Conservation (phyloP, 2,797 vertebrate species). For the Hoplostethus mediterraneus region DNA sequence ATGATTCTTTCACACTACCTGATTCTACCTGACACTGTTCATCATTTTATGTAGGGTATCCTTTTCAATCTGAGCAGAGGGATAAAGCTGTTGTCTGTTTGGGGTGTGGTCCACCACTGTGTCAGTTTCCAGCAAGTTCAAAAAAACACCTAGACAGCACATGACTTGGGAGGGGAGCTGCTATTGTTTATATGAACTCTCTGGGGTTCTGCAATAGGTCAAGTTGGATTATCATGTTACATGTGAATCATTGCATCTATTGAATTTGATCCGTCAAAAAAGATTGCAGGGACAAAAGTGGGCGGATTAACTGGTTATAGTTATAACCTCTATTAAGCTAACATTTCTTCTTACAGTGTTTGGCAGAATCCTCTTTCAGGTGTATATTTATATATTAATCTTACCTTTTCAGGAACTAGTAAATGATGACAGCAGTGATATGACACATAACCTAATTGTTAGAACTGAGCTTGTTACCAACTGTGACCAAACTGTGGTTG, state of each 20-base stretch:
- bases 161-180: not conserved
- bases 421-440: no score
- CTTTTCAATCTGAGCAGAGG: not conserved
- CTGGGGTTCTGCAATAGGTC: not conserved
- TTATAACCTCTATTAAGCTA: not conserved
- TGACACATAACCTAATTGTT: no score
- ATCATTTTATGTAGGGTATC: not conserved
- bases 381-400: no score
- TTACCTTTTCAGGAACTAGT: no score
- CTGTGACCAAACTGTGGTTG: no score
- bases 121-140: not conserved
- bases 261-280: constrained; percentile 29
- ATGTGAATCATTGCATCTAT: constrained; percentile 10
- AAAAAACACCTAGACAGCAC: not conserved
- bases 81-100: constrained; percentile 3
- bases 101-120: constrained; percentile 23
- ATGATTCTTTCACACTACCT: not conserved
- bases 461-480: no score
- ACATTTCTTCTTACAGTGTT: not conserved
- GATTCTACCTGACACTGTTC: not conserved
- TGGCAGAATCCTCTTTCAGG: no score
- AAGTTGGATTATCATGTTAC: constrained; percentile 44
- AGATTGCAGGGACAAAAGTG: constrained; percentile 23
- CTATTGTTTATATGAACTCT: constrained; percentile 16
- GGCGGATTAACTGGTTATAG: not conserved